These are phyloP conservation scores for Poeciliopsis gracilis DNA, from an alignment of 2,797 vertebrate genomes.

Conservation along the genomic window DNA sequence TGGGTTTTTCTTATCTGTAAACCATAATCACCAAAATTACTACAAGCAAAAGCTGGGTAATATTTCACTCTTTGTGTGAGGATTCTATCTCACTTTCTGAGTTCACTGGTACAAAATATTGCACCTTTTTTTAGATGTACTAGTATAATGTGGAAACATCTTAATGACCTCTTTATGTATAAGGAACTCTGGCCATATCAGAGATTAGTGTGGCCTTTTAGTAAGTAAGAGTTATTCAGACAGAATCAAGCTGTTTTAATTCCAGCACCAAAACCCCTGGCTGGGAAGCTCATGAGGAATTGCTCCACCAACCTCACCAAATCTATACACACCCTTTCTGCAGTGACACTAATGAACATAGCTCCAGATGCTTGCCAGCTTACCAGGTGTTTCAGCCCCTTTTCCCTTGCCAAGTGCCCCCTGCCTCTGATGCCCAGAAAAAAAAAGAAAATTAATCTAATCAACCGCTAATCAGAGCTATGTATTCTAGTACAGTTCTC, in stretches of 20 bases:
- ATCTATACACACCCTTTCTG: constrained; percentile 24
- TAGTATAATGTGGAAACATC: constrained; percentile 28
- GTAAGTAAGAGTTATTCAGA: constrained; percentile 14
- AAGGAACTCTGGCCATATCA: constrained; percentile 2
- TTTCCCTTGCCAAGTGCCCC: constrained; percentile 40
- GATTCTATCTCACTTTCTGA: no score
- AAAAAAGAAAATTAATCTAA: constrained; percentile 64
- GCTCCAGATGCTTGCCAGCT: constrained; percentile 47
- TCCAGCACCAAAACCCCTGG: constrained; percentile 11
- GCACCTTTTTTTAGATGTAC: no score
- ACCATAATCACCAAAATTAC: no score
- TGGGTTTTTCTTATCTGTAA: no score
- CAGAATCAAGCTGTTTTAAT: constrained; percentile 29
- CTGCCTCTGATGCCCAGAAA: constrained; percentile 36
- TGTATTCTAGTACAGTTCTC: constrained; percentile 76
- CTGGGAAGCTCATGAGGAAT: constrained; percentile 16
- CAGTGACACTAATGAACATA: constrained; percentile 42
- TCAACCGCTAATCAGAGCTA: constrained; percentile 79
- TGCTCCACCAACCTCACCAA: neutral
- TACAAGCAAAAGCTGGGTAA: no score
- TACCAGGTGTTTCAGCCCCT: constrained; percentile 66
- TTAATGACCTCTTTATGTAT: constrained; percentile 32
- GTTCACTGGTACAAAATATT: no score
- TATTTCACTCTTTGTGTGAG: no score
- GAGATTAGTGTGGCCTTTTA: neutral